These are phyloP conservation scores for Pachydiplax longipennis DNA, from an alignment of 2,888 invertebrate species.

Conservation along the genomic window DNA sequence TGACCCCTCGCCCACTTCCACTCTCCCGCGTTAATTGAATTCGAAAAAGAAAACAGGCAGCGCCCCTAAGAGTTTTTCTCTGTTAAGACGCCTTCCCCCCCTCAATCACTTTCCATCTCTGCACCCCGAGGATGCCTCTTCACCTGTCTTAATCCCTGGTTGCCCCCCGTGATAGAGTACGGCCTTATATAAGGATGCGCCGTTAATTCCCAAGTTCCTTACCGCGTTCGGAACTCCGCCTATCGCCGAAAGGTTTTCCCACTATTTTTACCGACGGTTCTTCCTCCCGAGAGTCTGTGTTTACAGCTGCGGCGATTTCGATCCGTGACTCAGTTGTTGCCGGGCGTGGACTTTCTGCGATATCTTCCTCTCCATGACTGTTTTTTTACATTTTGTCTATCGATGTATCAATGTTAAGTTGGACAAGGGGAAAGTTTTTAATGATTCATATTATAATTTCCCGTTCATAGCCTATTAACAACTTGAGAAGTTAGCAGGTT, in stretches of 20 bases:
- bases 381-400: too few species aligned
- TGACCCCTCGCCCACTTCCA: constrained; percentile 2
- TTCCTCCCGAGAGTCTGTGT: too few species aligned
- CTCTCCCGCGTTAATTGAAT: constrained; percentile 26
- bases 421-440: background rate
- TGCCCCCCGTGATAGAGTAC: background rate
- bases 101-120: background rate
- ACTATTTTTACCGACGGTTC: too few species aligned
- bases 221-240: background rate
- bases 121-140: background rate
- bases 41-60: constrained; percentile 27
- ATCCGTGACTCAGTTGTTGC: too few species aligned
- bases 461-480: too few species aligned
- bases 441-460: background rate
- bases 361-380: background rate
- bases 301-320: too few species aligned
- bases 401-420: too few species aligned
- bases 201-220: background rate
- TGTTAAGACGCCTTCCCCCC: background rate
- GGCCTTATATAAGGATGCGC: background rate
- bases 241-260: background rate
- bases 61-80: constrained; percentile 23
- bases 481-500: too few species aligned
- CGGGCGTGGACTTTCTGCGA: too few species aligned
- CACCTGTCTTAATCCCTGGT: background rate